Conservation (phyloP, 2,113 vertebrate species). For the Scolopax mira region DNA sequence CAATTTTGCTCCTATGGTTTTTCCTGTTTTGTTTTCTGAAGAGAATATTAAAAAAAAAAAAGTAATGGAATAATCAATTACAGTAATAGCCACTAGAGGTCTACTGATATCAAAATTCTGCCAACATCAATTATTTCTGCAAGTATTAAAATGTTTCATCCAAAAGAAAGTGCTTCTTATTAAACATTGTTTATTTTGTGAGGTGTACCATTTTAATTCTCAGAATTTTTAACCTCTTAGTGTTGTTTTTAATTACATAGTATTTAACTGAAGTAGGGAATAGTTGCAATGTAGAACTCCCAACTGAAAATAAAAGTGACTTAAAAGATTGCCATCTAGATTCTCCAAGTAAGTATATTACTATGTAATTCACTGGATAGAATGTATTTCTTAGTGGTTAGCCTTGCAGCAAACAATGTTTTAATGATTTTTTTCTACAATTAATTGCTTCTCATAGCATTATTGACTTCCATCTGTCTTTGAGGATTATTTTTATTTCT, state of each 20-base stretch:
- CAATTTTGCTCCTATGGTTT: neutral
- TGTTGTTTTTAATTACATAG: neutral
- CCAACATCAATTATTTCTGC: conserved; percentile 44
- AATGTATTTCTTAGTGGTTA: neutral
- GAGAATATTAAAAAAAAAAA: neutral
- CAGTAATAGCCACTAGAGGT: conserved; percentile 79
- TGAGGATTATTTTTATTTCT: neutral
- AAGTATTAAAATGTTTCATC: conserved; percentile 37
- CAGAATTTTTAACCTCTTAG: neutral
- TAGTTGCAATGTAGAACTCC: neutral
- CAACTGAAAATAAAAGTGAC: neutral
- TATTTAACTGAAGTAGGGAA: neutral
- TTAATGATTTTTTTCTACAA: neutral
- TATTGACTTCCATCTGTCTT: neutral
- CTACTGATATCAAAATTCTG: conserved; percentile 72
- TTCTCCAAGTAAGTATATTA: neutral
- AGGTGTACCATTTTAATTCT: neutral
- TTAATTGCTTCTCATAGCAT: neutral
- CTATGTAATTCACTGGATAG: neutral
- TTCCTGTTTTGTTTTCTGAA: neutral
- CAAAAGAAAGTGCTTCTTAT: neutral
- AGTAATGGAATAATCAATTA: conserved; percentile 50
- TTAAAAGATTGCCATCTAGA: neutral
- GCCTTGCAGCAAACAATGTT: neutral
- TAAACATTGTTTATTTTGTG: conserved; percentile 1